Percentiles rank a stretch among this genome's conserved stretches.
Evolutionary conservation across 2,113 vertebrate genomes (phyloP).

Genomic region (Petrocephalus zakoni): DNA sequence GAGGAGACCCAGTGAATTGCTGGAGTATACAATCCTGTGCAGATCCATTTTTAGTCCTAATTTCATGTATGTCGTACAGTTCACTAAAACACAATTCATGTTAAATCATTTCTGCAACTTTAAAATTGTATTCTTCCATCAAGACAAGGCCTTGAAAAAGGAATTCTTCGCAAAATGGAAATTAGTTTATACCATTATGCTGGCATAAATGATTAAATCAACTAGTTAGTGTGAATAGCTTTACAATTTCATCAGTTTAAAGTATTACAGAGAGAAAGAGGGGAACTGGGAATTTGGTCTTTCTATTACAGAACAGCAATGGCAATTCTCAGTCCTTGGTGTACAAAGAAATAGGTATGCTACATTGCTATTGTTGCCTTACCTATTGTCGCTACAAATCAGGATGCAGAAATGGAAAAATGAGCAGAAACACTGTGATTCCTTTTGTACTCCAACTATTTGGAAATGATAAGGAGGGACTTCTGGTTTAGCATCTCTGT

Average conservation of each 20-base stretch:
- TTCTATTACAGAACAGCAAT: background rate
- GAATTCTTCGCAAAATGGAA: background rate
- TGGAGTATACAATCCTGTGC: background rate
- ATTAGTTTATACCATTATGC: background rate
- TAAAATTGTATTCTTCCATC: background rate
- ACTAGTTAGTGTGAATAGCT: background rate
- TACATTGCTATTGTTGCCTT: background rate
- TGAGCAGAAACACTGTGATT: background rate
- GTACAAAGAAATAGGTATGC: background rate
- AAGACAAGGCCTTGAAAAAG: background rate
- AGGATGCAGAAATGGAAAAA: conserved; percentile 1
- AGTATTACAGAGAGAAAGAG: background rate
- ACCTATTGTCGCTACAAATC: conserved; percentile 20
- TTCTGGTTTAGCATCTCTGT: background rate
- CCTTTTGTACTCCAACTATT: background rate
- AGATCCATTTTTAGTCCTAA: background rate
- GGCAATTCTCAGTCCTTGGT: background rate
- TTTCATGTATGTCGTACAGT: background rate
- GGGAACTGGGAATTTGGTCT: background rate
- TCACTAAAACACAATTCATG: background rate
- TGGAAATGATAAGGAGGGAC: background rate
- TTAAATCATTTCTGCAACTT: background rate
- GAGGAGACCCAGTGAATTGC: background rate
- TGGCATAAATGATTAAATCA: background rate
- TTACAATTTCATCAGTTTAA: background rate